A percentile compares a stretch with the other conserved stretches of the same genome.
Evolutionary conservation across 1,140 invertebrate species (phyloP).

Genomic region (Thaumetopoea pityocampa): DNA sequence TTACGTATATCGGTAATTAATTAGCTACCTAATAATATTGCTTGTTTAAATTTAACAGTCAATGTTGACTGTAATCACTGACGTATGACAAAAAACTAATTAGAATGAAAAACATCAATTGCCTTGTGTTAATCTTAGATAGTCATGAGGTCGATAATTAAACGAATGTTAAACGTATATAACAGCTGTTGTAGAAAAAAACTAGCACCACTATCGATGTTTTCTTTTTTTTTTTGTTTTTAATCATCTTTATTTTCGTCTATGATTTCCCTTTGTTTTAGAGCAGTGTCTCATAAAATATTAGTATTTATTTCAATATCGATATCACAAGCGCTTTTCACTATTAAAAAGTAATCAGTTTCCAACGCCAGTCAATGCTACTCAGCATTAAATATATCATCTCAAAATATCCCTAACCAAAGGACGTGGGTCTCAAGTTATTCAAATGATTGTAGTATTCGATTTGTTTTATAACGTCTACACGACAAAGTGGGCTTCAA

Average conservation of each 20-base stretch:
- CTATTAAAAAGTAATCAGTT: constrained; percentile 26
- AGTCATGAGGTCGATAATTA: constrained; percentile 14
- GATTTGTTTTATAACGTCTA: constrained; percentile 17
- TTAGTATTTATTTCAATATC: constrained; percentile 22
- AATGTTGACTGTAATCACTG: constrained; percentile 6
- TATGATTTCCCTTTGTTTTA: constrained; percentile 36
- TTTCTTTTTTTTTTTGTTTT: constrained; percentile 21
- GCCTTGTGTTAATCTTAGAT: constrained; percentile 6
- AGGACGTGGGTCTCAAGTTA: constrained; percentile 51
- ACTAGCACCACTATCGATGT: constrained; percentile 56
- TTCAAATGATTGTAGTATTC: constrained; percentile 20
- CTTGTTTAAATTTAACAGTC: constrained; percentile 5
- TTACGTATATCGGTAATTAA: constrained; percentile 6
- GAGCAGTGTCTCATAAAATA: constrained; percentile 41
- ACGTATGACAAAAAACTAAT: background rate
- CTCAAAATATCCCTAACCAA: constrained; percentile 37
- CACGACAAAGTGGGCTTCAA: constrained; percentile 29
- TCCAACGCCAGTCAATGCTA: too few species aligned
- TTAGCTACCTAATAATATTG: constrained; percentile 8
- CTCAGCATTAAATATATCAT: too few species aligned
- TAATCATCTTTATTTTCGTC: constrained; percentile 28
- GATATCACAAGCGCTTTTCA: constrained; percentile 24
- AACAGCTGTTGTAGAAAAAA: constrained; percentile 71
- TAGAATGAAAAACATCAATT: constrained; percentile 5
- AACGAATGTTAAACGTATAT: constrained; percentile 21